These are phyloP conservation scores for Engraulis encrasicolus DNA, from an alignment of 2,113 vertebrate species.

Conservation along the genomic window DNA sequence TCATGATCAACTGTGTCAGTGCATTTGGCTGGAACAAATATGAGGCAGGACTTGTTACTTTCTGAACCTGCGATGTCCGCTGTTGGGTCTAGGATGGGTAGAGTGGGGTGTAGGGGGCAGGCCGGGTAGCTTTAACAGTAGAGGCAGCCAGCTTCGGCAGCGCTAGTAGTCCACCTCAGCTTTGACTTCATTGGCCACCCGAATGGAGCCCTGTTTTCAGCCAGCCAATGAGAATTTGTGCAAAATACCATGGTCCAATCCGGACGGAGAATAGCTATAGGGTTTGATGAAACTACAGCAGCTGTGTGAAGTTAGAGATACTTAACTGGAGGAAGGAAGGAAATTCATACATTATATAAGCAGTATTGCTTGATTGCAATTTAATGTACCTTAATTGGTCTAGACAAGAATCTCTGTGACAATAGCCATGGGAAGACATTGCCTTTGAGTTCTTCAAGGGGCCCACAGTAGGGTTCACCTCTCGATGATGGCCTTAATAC, in stretches of 20 bases:
- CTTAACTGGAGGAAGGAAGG: no score
- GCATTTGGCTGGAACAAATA: no score
- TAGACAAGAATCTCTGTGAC: no score
- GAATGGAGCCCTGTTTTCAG: constrained; percentile 2
- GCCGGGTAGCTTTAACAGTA: background rate
- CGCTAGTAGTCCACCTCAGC: background rate
- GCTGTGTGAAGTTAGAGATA: no score
- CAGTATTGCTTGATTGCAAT: no score
- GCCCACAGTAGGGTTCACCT: background rate
- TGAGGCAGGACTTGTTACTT: no score
- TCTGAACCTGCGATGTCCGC: no score
- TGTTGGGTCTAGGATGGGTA: constrained; percentile 37
- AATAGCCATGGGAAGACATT: background rate
- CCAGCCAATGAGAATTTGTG: background rate
- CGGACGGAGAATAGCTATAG: background rate
- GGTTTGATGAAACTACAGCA: no score
- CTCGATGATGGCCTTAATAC: background rate
- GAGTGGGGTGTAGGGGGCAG: background rate
- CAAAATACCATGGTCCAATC: background rate
- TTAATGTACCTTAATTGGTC: no score
- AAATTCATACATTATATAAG: no score
- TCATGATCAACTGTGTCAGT: no score
- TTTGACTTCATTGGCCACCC: background rate
- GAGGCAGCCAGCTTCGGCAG: background rate
- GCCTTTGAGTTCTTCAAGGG: background rate